These are phyloP conservation scores for Leptinotarsa undecemlineata DNA, from an alignment of 1,140 invertebrate species.

Conservation along the genomic window DNA sequence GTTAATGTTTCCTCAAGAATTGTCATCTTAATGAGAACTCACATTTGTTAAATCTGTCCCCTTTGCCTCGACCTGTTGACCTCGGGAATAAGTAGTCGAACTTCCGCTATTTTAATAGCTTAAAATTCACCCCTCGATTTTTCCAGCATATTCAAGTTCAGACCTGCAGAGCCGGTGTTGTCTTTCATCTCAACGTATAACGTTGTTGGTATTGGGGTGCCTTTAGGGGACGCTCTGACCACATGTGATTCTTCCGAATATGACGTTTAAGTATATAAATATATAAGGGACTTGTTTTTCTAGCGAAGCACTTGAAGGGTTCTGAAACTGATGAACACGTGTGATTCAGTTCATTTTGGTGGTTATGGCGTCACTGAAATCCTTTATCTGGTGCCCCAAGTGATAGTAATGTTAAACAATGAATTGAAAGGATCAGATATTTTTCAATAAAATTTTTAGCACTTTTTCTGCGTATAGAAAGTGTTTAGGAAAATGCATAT, in stretches of 20 bases:
- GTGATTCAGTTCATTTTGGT: neutral
- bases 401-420: no score
- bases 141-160: neutral
- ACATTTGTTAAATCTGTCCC: neutral
- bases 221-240: neutral
- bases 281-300: slow-evolving; percentile 5
- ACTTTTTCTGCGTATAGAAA: no score
- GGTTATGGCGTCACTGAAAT: no score
- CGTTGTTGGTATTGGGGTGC: neutral
- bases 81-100: neutral
- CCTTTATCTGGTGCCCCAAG: no score
- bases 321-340: neutral
- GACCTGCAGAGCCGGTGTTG: neutral
- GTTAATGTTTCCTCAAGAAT: neutral
- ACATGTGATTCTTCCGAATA: slow-evolving; percentile 8
- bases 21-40: neutral
- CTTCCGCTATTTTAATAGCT: slow-evolving; percentile 3
- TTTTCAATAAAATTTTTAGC: no score
- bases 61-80: slow-evolving; percentile 4
- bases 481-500: no score
- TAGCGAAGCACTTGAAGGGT: neutral
- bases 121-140: neutral
- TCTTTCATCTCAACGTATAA: slow-evolving; percentile 4
- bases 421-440: no score
- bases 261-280: neutral